Percentiles rank a stretch among this genome's conserved stretches.
These are phyloP conservation scores for Microtus ochrogaster DNA, from an alignment of 2,113 vertebrate species.

Conservation along the genomic window DNA sequence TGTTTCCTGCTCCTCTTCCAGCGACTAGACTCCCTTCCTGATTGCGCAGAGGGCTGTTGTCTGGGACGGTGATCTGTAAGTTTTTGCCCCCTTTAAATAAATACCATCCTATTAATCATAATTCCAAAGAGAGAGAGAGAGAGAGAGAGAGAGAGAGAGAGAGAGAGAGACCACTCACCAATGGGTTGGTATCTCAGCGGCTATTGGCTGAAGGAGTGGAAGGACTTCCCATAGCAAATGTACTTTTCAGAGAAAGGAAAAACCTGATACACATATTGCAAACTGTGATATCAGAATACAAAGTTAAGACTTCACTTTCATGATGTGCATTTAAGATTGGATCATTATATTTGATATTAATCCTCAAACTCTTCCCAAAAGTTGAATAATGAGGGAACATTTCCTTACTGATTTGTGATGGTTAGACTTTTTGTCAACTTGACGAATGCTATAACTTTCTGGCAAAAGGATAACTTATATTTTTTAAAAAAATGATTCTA, in stretches of 20 bases:
- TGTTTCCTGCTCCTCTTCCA: no score
- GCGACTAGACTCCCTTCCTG: no score
- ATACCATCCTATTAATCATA: no score
- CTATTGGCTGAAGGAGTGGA: no score
- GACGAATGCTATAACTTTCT: neutral
- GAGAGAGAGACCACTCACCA: no score
- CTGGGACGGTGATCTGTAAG: no score
- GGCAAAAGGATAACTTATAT: neutral
- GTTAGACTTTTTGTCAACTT: neutral
- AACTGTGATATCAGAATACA: neutral
- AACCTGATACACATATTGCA: neutral
- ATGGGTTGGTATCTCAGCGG: no score
- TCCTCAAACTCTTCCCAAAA: neutral
- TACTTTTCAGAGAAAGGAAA: neutral
- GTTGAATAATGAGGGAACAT: neutral
- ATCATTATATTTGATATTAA: neutral
- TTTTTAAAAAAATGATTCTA: neutral
- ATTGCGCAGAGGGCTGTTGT: no score
- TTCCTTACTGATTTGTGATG: neutral
- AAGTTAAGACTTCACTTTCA: neutral
- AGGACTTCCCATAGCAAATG: no score
- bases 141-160: no score
- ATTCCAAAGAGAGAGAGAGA: no score
- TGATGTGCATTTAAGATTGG: neutral
- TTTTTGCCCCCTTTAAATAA: no score